Evolutionary conservation across 2,888 invertebrate species (phyloP).

Genomic region (Lithophane semibrunnea): DNA sequence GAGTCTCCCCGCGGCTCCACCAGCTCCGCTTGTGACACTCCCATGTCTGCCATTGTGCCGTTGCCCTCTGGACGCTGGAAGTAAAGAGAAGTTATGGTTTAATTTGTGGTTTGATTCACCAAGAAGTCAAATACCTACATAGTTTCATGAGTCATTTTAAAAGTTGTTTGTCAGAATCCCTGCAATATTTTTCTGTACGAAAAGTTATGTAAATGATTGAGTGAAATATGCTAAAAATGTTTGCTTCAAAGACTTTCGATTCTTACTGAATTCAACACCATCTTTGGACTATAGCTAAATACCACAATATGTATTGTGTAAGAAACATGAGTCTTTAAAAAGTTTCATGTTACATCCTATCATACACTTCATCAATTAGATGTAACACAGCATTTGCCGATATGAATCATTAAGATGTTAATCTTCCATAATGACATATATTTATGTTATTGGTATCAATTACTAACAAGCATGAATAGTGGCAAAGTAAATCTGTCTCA

Average conservation of each 20-base stretch:
- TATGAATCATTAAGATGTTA: slow-evolving; percentile 10
- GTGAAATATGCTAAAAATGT: not conserved
- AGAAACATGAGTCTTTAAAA: not conserved
- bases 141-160: not conserved
- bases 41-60: slow-evolving; percentile 89
- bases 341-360: slow-evolving; percentile 10
- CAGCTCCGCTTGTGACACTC: slow-evolving; percentile 90
- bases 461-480: not conserved
- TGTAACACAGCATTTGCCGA: slow-evolving; percentile 6
- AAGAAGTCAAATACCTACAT: not conserved
- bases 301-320: not conserved
- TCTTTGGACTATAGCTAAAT: not conserved
- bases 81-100: slow-evolving; percentile 54
- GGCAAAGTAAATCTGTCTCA: not conserved
- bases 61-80: slow-evolving; percentile 84
- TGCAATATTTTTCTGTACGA: not conserved
- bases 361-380: slow-evolving; percentile 1
- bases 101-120: not conserved
- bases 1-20: slow-evolving; percentile 82
- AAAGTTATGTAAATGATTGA: not conserved
- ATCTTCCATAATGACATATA: slow-evolving; percentile 3
- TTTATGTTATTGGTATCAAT: not conserved
- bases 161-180: not conserved
- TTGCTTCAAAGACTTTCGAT: not conserved
- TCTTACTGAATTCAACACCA: not conserved